Evolutionary conservation across 2,113 vertebrate species (phyloP).

Genomic region (rabbit (Oryctolagus cuniculus)): mOryCun1.1 NC_091436.1:31894501-31895000

Average conservation of each 20-base stretch:
- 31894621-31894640: conserved; percentile 7
- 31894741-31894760: conserved; percentile 31
- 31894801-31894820: not conserved
- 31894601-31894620: not conserved
- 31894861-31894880: conserved; percentile 63
- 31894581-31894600: not conserved
- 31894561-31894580: not conserved
- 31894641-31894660: not conserved
- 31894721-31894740: not conserved
- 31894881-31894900: conserved; percentile 60
- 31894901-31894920: conserved; percentile 74
- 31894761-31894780: not conserved
- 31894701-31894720: not conserved
- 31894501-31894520: not conserved
- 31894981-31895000: not conserved
- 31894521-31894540: not conserved
- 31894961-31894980: conserved; percentile 17
- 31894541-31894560: not conserved
- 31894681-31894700: not conserved
- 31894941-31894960: conserved; percentile 38
- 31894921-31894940: conserved; percentile 69
- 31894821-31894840: conserved; percentile 80
- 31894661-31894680: not conserved
- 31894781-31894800: conserved; percentile 51
- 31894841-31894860: conserved; percentile 72